Conservation (phyloP, 1,140 invertebrate genomes). For the Nomia melanderi region DNA sequence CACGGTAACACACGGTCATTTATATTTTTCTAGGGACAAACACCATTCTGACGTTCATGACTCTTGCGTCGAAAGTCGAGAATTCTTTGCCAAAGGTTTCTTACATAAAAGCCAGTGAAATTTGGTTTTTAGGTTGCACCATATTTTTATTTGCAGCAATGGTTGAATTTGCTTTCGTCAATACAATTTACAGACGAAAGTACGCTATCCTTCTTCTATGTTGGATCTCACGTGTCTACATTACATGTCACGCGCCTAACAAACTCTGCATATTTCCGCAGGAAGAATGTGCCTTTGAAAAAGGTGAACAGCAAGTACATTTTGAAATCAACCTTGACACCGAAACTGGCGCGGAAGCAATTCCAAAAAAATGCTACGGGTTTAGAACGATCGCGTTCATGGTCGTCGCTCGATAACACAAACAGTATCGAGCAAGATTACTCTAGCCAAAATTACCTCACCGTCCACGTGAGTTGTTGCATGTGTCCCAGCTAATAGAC, state of each 20-base stretch:
- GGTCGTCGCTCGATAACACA: conserved; percentile 84
- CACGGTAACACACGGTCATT: not conserved
- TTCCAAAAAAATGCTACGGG: conserved; percentile 84
- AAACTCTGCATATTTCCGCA: conserved; percentile 79
- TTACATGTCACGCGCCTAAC: too few species aligned
- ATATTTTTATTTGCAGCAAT: conserved; percentile 92
- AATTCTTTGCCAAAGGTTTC: conserved; percentile 93
- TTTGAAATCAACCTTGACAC: conserved; percentile 90
- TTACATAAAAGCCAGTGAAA: conserved; percentile 94
- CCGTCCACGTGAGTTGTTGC: conserved; percentile 86
- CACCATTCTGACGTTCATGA: conserved; percentile 93
- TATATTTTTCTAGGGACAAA: conserved; percentile 85
- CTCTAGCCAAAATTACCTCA: conserved; percentile 85
- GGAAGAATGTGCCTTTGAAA: conserved; percentile 90
- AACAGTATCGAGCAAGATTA: conserved; percentile 79
- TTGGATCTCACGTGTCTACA: too few species aligned
- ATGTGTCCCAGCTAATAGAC: too few species aligned
- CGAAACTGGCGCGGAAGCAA: conserved; percentile 86
- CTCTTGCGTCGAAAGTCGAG: conserved; percentile 89
- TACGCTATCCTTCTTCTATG: conserved; percentile 80
- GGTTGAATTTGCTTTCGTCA: conserved; percentile 94
- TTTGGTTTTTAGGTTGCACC: conserved; percentile 93
- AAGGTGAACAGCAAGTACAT: conserved; percentile 92
- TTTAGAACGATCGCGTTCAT: conserved; percentile 86
- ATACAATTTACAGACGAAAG: conserved; percentile 92